Evolutionary conservation across 2,888 invertebrate species (phyloP).

Genomic region (Leucophenga maculata): DNA sequence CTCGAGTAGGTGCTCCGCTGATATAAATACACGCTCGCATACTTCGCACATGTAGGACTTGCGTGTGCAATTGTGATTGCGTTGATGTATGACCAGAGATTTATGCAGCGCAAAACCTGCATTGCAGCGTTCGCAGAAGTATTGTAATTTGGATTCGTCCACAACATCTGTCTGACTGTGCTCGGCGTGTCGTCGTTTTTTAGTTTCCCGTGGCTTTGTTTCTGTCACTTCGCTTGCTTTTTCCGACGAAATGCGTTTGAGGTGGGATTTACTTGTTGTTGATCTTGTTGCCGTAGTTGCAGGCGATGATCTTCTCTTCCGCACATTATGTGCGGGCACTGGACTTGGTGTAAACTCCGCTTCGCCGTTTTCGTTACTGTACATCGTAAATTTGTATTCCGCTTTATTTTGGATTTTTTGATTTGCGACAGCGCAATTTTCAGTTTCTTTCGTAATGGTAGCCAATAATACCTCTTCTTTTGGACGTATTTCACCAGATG

Average conservation of each 20-base stretch:
- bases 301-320: constrained; percentile 8
- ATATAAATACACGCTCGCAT: constrained; percentile 74
- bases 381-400: constrained; percentile 57
- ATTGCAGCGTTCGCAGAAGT: constrained; percentile 66
- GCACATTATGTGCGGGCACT: constrained; percentile 44
- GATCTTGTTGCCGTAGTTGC: neutral
- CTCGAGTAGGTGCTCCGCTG: constrained; percentile 74
- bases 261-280: constrained; percentile 30
- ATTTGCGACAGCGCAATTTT: constrained; percentile 26
- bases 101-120: constrained; percentile 68
- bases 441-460: neutral
- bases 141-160: constrained; percentile 38
- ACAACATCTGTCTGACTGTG: neutral
- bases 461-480: constrained; percentile 13
- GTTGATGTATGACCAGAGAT: constrained; percentile 64
- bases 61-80: constrained; percentile 72
- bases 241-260: constrained; percentile 10
- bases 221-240: constrained; percentile 23
- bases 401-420: constrained; percentile 31
- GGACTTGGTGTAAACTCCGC: constrained; percentile 43
- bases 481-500: constrained; percentile 32
- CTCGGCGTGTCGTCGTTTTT: constrained; percentile 5
- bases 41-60: constrained; percentile 73
- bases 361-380: constrained; percentile 46
- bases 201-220: constrained; percentile 18